Percentiles rank a stretch among this genome's conserved stretches.
Evolutionary conservation across 2,888 invertebrate genomes (phyloP).

Genomic region (Cheiracanthium punctorium): DNA sequence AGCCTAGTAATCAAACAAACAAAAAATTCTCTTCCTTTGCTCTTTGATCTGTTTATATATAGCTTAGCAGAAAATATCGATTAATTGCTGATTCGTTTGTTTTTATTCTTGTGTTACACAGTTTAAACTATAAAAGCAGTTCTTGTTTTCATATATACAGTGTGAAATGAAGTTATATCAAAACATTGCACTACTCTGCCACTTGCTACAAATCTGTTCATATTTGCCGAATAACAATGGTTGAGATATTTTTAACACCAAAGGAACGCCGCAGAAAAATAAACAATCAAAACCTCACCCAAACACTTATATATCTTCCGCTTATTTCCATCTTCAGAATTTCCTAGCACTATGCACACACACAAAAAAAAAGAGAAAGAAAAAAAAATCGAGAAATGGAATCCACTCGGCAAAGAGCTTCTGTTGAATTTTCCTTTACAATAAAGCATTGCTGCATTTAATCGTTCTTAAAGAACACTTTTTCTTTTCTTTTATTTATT

Average conservation of each 20-base stretch:
- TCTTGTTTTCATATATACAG: too few relatives aligned
- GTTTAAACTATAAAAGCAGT: too few relatives aligned
- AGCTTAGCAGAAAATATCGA: too few relatives aligned
- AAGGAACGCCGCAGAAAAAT: not conserved
- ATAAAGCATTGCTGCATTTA: slow-evolving; percentile 13
- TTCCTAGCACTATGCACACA: not conserved
- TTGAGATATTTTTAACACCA: not conserved
- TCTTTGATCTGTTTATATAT: too few relatives aligned
- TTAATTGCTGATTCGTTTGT: too few relatives aligned
- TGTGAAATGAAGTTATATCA: too few relatives aligned
- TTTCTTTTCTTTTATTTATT: too few relatives aligned
- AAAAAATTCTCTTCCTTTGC: too few relatives aligned
- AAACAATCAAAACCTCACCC: not conserved
- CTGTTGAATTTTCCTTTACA: slow-evolving; percentile 1
- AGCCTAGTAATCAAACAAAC: too few relatives aligned
- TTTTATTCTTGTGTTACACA: too few relatives aligned
- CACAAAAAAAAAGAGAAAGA: not conserved
- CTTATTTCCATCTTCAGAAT: slow-evolving; percentile 7
- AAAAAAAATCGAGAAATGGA: not conserved
- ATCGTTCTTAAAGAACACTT: slow-evolving; percentile 36
- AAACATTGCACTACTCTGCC: too few relatives aligned
- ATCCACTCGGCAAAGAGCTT: not conserved
- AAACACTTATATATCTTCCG: slow-evolving; percentile 8
- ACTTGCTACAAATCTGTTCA: not conserved
- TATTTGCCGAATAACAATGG: not conserved